These are phyloP conservation scores for Piprites chloris DNA, from an alignment of 2,113 vertebrate genomes.

Conservation along the genomic window DNA sequence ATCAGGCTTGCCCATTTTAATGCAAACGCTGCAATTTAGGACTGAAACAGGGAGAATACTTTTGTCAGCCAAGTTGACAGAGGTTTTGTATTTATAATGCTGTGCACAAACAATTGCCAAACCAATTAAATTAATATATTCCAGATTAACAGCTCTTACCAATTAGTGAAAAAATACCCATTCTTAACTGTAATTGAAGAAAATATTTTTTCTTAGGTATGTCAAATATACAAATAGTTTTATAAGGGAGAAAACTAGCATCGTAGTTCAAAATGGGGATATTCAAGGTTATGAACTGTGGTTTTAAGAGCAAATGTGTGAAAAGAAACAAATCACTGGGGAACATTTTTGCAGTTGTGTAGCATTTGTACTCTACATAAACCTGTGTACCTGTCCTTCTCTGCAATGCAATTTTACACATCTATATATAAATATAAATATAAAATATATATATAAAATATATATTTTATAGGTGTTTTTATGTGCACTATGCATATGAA, in stretches of 20 bases:
- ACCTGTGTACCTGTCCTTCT: background rate
- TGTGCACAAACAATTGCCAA: background rate
- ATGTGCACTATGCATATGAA: background rate
- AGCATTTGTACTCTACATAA: background rate
- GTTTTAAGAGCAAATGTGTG: background rate
- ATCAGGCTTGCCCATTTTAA: background rate
- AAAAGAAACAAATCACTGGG: background rate
- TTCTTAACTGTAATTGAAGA: background rate
- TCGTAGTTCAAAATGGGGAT: background rate
- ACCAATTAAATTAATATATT: background rate
- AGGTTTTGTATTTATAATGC: background rate
- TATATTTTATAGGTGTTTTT: background rate
- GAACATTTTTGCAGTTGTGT: background rate
- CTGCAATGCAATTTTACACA: background rate
- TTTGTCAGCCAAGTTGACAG: background rate
- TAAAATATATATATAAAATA: too few relatives aligned
- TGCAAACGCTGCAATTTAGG: slow-evolving; percentile 7
- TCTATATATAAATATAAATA: too few relatives aligned
- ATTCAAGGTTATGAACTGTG: background rate
- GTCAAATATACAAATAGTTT: background rate
- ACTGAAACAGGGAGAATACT: background rate
- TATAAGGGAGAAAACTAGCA: background rate
- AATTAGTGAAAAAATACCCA: slow-evolving; percentile 18
- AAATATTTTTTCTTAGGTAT: background rate
- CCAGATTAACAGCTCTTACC: background rate